A percentile compares a stretch with the other conserved stretches of the same genome.
Conservation (phyloP, 2,113 vertebrate genomes). For the Grammomys dolichurus region DNA sequence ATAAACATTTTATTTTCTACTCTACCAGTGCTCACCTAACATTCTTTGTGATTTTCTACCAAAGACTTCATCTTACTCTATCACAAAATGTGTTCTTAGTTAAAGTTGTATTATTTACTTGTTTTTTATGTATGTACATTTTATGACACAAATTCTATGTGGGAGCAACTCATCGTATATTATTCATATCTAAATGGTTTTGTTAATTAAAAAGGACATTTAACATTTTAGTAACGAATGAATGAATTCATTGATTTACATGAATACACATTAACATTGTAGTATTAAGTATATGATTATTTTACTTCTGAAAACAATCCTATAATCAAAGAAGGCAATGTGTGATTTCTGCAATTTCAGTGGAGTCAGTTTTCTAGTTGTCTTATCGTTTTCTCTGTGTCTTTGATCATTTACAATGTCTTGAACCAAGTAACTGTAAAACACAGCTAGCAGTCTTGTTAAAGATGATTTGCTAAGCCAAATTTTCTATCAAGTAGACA, state of each 20-base stretch:
- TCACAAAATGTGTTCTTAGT: neutral
- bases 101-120: constrained; percentile 1
- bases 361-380: neutral
- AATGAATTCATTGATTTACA: neutral
- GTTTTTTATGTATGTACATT: neutral
- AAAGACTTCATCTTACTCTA: neutral
- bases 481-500: neutral
- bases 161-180: neutral
- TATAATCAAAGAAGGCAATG: neutral
- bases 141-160: neutral
- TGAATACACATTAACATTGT: neutral
- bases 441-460: neutral
- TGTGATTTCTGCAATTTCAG: neutral
- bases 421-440: neutral
- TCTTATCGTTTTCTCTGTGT: neutral
- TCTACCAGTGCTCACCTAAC: neutral
- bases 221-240: neutral
- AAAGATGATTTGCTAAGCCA: neutral
- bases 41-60: neutral
- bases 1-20: neutral
- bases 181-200: neutral
- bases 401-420: neutral
- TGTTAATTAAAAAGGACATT: neutral
- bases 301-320: neutral
- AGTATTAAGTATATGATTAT: neutral